phyloP scores from a whole-genome alignment of 2,113 vertebrate species.

The Chrysochloris asiatica region DNA sequence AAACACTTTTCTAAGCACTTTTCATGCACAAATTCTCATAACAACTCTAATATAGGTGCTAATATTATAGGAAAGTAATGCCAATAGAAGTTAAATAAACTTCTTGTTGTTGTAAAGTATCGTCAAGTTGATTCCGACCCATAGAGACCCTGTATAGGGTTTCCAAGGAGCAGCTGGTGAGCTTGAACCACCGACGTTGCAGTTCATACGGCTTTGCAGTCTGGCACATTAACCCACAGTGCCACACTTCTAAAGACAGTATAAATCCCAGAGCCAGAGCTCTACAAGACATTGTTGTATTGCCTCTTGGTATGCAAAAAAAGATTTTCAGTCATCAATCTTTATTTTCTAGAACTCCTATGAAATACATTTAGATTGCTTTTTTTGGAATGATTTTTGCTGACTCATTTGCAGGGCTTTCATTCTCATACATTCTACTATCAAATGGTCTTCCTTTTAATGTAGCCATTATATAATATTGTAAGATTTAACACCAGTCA shows the following conservation, averaged over 20 bases:
- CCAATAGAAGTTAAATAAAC: neutral
- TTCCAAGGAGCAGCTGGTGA: too few species aligned
- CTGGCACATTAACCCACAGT: too few species aligned
- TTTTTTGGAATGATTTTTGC: neutral
- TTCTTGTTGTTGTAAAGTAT: too few species aligned
- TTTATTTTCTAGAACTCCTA: neutral
- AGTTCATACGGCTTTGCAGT: too few species aligned
- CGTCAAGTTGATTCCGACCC: too few species aligned
- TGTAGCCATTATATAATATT: neutral
- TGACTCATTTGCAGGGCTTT: neutral
- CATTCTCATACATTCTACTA: neutral
- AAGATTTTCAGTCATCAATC: neutral
- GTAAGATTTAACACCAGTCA: neutral
- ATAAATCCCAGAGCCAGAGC: neutral
- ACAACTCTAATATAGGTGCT: neutral
- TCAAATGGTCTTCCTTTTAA: neutral
- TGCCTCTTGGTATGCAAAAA: neutral
- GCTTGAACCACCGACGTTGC: too few species aligned
- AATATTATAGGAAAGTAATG: neutral
- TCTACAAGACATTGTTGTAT: neutral
- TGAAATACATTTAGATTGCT: neutral
- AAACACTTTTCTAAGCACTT: neutral
- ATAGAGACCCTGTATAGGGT: too few species aligned
- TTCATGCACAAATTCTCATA: neutral
- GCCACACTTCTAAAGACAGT: too few species aligned